These are phyloP conservation scores for Isichthys henryi DNA, from an alignment of 2,113 vertebrate species.

Conservation along the genomic window DNA sequence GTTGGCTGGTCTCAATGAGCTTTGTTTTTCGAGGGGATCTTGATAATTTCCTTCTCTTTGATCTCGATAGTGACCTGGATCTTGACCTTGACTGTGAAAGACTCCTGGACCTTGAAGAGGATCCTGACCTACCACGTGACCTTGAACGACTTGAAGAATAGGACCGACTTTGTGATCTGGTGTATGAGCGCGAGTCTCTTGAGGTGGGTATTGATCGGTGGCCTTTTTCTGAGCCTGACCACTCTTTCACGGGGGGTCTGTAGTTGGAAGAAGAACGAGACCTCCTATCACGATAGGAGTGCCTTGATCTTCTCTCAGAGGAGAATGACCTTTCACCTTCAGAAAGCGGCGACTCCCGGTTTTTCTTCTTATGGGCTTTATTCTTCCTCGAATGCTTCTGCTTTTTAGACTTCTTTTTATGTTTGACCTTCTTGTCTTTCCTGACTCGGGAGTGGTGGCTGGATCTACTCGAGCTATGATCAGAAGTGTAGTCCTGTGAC, in stretches of 20 bases:
- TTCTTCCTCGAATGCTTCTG: conserved; percentile 78
- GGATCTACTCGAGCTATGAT: conserved; percentile 61
- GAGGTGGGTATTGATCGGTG: conserved; percentile 57
- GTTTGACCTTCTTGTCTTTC: conserved; percentile 81
- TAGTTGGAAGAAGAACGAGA: conserved; percentile 64
- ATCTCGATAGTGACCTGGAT: conserved; percentile 46
- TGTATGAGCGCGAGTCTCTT: conserved; percentile 65
- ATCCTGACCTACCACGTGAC: conserved; percentile 54
- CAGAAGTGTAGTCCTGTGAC: conserved; percentile 73
- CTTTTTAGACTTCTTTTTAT: conserved; percentile 88
- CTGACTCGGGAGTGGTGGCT: conserved; percentile 61
- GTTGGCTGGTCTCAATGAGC: conserved; percentile 51
- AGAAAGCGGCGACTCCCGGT: conserved; percentile 46
- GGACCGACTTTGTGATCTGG: conserved; percentile 35
- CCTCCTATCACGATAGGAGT: conserved; percentile 50
- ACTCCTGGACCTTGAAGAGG: conserved; percentile 55
- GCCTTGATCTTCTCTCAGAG: conserved; percentile 55
- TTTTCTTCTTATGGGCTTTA: conserved; percentile 64
- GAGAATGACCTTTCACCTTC: conserved; percentile 63
- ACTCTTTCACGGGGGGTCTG: conserved; percentile 57
- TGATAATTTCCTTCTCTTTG: conserved; percentile 49
- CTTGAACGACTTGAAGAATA: conserved; percentile 33
- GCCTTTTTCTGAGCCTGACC: conserved; percentile 69
- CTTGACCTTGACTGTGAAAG: conserved; percentile 59
- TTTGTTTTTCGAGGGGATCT: conserved; percentile 60